Evolutionary conservation across 2,797 vertebrate species (phyloP).

Genomic region (Lagorchestes hirsutus): DNA sequence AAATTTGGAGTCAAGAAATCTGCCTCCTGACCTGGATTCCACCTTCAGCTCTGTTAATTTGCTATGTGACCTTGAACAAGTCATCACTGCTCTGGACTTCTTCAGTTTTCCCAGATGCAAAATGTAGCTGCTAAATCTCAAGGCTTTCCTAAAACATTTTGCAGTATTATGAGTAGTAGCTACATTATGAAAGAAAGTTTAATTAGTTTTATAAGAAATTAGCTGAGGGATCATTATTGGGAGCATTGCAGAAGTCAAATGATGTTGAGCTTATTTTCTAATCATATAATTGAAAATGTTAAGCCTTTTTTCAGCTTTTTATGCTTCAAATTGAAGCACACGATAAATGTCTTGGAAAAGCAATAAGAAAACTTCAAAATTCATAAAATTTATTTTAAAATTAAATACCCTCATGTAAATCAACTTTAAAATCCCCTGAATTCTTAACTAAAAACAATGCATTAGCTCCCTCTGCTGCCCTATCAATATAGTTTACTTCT

Average conservation of each 20-base stretch:
- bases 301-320: conserved; percentile 20
- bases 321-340: neutral
- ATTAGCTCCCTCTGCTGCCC: conserved; percentile 70
- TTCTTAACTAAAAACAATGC: neutral
- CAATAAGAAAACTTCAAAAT: conserved; percentile 27
- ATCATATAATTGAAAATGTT: conserved; percentile 5
- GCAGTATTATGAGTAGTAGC: conserved; percentile 47
- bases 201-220: conserved; percentile 45
- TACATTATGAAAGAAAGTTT: neutral
- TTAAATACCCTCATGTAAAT: neutral
- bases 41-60: neutral
- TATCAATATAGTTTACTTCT: conserved; percentile 53
- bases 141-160: conserved; percentile 11
- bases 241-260: conserved; percentile 26
- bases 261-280: conserved; percentile 46
- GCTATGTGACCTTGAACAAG: neutral
- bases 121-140: neutral
- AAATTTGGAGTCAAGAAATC: neutral
- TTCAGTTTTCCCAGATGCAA: neutral
- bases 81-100: neutral
- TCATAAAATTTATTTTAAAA: conserved; percentile 49
- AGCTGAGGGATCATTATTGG: conserved; percentile 7
- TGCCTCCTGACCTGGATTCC: neutral
- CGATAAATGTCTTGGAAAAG: conserved; percentile 48
- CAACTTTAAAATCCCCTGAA: conserved; percentile 28